These are phyloP conservation scores for Caenorhabditis angaria DNA, from an alignment of 2,888 invertebrate genomes.

Conservation along the genomic window DNA sequence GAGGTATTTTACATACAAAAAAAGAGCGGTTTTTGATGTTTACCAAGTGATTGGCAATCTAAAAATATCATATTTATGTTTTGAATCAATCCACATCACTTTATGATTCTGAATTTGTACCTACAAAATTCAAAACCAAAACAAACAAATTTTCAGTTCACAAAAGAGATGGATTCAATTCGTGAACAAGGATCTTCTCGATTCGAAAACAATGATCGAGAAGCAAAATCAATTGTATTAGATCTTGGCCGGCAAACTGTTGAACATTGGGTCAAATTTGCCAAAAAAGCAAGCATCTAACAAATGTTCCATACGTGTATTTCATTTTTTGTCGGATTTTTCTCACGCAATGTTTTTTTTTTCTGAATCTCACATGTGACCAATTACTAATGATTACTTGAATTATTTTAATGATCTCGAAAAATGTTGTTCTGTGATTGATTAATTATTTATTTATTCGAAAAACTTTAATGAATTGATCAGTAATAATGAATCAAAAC, in stretches of 20 bases:
- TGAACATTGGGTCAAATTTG: conserved; percentile 67
- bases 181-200: conserved; percentile 37
- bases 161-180: conserved; percentile 44
- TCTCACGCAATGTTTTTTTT: not conserved
- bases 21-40: no score
- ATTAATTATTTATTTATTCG: no score
- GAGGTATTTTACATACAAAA: no score
- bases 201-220: conserved; percentile 44
- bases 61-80: no score
- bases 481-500: no score
- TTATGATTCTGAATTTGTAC: no score
- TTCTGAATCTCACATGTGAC: not conserved
- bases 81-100: no score
- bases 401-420: not conserved
- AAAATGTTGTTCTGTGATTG: no score
- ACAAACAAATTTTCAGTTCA: conserved; percentile 30
- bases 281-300: conserved; percentile 63
- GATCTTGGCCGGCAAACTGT: conserved; percentile 64
- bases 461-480: no score
- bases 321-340: not conserved
- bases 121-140: not conserved
- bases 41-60: no score
- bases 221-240: conserved; percentile 61
- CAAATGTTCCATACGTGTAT: conserved; percentile 6
- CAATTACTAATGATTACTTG: no score